Evolutionary conservation across 2,797 vertebrate genomes (phyloP).

Genomic region (Spizella passerina): DNA sequence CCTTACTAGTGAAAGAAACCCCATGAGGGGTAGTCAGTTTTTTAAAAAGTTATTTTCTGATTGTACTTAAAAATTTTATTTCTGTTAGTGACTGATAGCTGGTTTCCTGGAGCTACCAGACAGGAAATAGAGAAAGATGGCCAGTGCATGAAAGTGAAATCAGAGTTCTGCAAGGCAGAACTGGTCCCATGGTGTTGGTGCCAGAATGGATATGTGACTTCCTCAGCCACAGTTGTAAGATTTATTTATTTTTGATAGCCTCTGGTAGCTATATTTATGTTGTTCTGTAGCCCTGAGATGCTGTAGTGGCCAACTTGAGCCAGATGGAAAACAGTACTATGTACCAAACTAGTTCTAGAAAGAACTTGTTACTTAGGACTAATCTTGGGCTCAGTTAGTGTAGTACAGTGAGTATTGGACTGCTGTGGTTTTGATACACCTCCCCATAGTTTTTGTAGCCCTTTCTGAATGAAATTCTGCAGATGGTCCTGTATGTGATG

Average conservation of each 20-base stretch:
- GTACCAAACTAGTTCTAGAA: not conserved
- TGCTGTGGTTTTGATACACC: not conserved
- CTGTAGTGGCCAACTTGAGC: not conserved
- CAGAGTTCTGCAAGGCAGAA: not conserved
- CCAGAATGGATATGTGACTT: not conserved
- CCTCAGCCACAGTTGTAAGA: not conserved
- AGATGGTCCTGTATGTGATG: not conserved
- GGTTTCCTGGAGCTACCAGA: not conserved
- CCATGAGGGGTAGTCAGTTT: not conserved
- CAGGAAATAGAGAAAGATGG: not conserved
- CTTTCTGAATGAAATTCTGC: not conserved
- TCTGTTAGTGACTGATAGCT: not conserved
- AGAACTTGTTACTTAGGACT: not conserved
- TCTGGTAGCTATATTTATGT: not conserved
- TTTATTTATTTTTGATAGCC: not conserved
- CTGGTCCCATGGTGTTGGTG: not conserved
- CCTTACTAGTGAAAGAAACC: not conserved
- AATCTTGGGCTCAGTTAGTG: not conserved
- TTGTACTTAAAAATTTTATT: not conserved
- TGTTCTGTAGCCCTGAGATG: not conserved
- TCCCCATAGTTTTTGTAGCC: not conserved
- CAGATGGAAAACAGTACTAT: not conserved
- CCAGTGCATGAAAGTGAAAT: not conserved
- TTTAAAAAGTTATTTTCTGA: not conserved
- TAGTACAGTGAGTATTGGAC: not conserved